phyloP scores from a whole-genome alignment of 2,113 vertebrate species.

The Pollachius pollachius region DNA sequence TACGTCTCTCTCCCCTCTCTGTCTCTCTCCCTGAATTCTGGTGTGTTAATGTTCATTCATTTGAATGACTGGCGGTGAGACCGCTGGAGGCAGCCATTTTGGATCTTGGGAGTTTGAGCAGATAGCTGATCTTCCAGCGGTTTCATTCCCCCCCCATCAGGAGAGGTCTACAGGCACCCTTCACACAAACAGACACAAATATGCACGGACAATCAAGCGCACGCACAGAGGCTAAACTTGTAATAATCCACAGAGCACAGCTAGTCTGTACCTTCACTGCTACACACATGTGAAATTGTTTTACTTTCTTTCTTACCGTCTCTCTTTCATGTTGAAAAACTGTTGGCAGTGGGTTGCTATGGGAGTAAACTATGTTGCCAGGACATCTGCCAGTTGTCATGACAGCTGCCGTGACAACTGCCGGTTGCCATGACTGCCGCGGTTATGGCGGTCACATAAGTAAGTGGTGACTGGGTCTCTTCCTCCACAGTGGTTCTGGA shows the following conservation, averaged over 20 bases:
- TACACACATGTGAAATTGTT: too few relatives aligned
- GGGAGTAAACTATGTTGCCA: constrained; percentile 22
- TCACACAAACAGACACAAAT: not conserved
- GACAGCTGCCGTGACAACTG: not conserved
- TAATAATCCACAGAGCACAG: constrained; percentile 23
- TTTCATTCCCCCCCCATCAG: not conserved
- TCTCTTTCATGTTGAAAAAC: constrained; percentile 34
- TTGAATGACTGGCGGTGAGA: not conserved
- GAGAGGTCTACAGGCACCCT: not conserved
- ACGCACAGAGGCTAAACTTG: not conserved
- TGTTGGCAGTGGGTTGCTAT: constrained; percentile 47
- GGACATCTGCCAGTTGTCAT: constrained; percentile 15
- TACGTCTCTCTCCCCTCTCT: not conserved
- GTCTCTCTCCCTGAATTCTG: not conserved
- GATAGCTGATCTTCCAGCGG: too few relatives aligned
- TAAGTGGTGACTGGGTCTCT: constrained; percentile 29
- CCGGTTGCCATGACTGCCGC: not conserved
- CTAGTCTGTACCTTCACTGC: constrained; percentile 2
- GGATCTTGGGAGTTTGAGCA: too few relatives aligned
- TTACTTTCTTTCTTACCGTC: not conserved
- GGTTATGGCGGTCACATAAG: constrained; percentile 46
- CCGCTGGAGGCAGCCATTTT: too few relatives aligned
- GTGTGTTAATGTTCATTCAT: not conserved
- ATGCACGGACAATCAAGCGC: not conserved
- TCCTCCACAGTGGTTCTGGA: not conserved